phyloP scores from a whole-genome alignment of 2,797 vertebrate genomes.

The Coregonus ussuriensis region DNA sequence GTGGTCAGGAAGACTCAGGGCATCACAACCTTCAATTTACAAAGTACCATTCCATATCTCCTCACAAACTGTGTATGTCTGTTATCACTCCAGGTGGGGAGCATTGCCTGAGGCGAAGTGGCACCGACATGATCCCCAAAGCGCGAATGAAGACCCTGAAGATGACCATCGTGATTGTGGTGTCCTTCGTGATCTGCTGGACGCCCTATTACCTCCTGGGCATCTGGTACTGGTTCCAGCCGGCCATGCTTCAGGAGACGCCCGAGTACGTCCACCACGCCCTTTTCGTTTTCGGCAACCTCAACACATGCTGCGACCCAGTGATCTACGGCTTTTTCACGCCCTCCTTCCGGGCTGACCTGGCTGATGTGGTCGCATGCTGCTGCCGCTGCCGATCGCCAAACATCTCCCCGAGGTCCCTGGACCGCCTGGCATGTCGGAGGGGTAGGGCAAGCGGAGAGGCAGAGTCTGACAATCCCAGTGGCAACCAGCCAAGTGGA shows the following conservation, averaged over 20 bases:
- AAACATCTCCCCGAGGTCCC: conserved; percentile 30
- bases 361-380: conserved; percentile 64
- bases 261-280: conserved; percentile 85
- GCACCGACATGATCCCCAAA: conserved; percentile 83
- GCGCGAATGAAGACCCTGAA: conserved; percentile 89
- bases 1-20: not conserved
- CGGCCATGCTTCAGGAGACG: conserved; percentile 77
- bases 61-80: not conserved
- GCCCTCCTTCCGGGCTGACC: conserved; percentile 84
- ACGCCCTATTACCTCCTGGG: conserved; percentile 89
- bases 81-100: conserved; percentile 64
- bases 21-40: too few species aligned
- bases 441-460: conserved; percentile 43
- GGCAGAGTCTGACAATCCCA: conserved; percentile 41
- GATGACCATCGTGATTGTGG: conserved; percentile 88
- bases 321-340: conserved; percentile 88
- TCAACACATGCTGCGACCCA: conserved; percentile 88
- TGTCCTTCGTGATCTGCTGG: conserved; percentile 88
- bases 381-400: conserved; percentile 39
- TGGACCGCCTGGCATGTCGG: conserved; percentile 44
- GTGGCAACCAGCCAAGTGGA: conserved; percentile 27
- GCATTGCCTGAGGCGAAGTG: conserved; percentile 70
- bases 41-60: not conserved
- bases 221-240: conserved; percentile 93
- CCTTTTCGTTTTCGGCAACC: conserved; percentile 86